These are phyloP conservation scores for Anagyrus pseudococci DNA, from an alignment of 2,888 invertebrate species.

Conservation along the genomic window DNA sequence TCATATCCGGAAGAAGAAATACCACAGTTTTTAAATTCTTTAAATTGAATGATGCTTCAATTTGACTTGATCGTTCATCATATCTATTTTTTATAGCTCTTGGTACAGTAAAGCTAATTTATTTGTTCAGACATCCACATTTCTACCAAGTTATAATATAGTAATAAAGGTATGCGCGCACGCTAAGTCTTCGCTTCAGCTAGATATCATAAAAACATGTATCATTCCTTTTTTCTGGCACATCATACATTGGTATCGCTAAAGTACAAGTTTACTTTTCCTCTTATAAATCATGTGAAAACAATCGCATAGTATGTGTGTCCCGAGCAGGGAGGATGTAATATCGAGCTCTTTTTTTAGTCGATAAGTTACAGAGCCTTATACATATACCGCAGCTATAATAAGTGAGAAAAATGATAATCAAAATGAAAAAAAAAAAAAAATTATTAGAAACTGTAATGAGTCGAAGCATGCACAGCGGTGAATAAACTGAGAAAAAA, in stretches of 20 bases:
- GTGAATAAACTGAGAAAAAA: constrained; percentile 25
- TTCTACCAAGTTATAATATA: constrained; percentile 62
- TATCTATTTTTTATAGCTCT: constrained; percentile 53
- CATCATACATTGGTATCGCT: constrained; percentile 62
- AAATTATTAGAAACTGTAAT: constrained; percentile 26
- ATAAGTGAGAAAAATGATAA: constrained; percentile 18
- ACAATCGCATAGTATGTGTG: constrained; percentile 35
- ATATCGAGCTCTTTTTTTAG: constrained; percentile 14
- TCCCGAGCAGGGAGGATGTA: constrained; percentile 21
- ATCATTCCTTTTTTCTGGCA: constrained; percentile 60
- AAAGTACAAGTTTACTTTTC: constrained; percentile 57
- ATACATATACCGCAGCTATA: constrained; percentile 34
- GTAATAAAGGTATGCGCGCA: constrained; percentile 62
- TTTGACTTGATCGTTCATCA: constrained; percentile 37
- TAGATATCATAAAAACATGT: constrained; percentile 62
- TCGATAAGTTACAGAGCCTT: constrained; percentile 27
- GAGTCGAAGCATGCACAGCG: constrained; percentile 27
- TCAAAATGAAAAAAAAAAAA: constrained; percentile 26
- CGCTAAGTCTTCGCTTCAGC: constrained; percentile 62
- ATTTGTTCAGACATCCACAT: constrained; percentile 62
- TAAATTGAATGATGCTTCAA: constrained; percentile 39
- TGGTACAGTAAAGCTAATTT: constrained; percentile 62
- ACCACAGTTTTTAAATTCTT: constrained; percentile 50
- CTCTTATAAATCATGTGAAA: constrained; percentile 40
- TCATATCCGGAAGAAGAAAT: constrained; percentile 61